Base-by-base conservation (phyloP, 2,113 vertebrate genomes). In the Microcebus ravelobensis region DNA sequence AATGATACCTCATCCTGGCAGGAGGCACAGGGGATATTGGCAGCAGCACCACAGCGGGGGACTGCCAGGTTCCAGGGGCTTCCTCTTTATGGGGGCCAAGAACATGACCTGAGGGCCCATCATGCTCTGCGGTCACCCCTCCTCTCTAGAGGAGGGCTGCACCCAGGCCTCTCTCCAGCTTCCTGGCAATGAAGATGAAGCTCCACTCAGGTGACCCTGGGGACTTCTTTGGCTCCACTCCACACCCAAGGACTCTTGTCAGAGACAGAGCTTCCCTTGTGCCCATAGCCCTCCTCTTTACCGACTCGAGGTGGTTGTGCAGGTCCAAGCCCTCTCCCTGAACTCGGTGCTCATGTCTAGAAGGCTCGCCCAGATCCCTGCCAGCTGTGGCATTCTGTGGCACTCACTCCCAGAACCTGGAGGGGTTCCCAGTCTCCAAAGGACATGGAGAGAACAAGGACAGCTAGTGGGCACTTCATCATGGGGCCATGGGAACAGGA, bases 1-100 rank as follows among this genome's bases (percentile, higher is more conserved):
- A 92, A 94, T 96, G 93, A 80, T 82, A 92, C 63, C 67, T 93
- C 55, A 4, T 73, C 79, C 83, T 77, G 42, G 65, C 5, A 39
- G 65, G 36, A 90, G 65, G 45, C 57, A 63, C 5, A 23, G 68
- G 18, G 18, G 52, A 57, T 10, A 11, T 1, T n/a, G 48, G 20
- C 59, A 48, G 48, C 83, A 73, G 36, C 31, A 27, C 45, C 11
- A 20, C 71, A 39, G 52, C 91, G 77, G 12, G 55, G 36, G 59
- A 90, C 52, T 2, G 21, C 23, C 57, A 17, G 4, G 48, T 48
- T 80, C 84, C 29, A 29, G 76, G 71, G 70, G 21, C 68, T 36
- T 93, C 79, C 50, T 87, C 65, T 45, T 25, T 50, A 17, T 18
- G 23, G 34, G 71, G 29, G 9, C 59, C 68, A 21, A 57, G 34